These are phyloP conservation scores for Brachyrhaphis roseni DNA, from an alignment of 2,797 vertebrate genomes.

Conservation along the genomic window DNA sequence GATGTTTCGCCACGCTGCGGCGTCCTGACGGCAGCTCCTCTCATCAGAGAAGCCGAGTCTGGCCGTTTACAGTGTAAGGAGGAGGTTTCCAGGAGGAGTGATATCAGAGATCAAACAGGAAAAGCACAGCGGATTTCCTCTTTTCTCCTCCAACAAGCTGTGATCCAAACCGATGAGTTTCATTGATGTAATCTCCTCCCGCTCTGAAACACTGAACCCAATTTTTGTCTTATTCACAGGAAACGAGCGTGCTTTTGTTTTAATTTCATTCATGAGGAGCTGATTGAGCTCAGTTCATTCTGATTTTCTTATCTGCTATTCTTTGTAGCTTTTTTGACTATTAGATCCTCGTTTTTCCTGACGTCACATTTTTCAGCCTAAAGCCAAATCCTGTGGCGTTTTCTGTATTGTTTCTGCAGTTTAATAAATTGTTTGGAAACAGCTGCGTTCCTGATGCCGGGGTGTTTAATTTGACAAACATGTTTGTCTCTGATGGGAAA, in stretches of 20 bases:
- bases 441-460: conserved; percentile 2
- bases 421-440: background rate
- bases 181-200: conserved; percentile 46
- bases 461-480: conserved; percentile 4
- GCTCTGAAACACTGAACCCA: background rate
- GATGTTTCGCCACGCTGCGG: conserved; percentile 31
- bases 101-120: conserved; percentile 55
- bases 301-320: background rate
- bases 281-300: background rate
- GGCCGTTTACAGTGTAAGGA: conserved; percentile 24
- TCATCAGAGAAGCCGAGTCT: conserved; percentile 56
- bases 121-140: conserved; percentile 32
- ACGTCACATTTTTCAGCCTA: background rate
- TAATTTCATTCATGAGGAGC: background rate
- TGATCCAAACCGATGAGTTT: conserved; percentile 51
- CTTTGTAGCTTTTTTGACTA: background rate
- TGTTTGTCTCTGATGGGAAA: background rate
- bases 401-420: background rate
- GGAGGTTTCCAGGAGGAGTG: conserved; percentile 41
- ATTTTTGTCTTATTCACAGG: background rate
- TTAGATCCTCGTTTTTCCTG: background rate
- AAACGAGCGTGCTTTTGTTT: background rate
- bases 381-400: background rate
- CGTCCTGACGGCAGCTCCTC: conserved; percentile 19
- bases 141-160: conserved; percentile 55